A percentile compares a stretch with the other conserved stretches of the same genome.
These are phyloP conservation scores for Eurois occulta DNA, from an alignment of 2,888 invertebrate species.

Conservation along the genomic window DNA sequence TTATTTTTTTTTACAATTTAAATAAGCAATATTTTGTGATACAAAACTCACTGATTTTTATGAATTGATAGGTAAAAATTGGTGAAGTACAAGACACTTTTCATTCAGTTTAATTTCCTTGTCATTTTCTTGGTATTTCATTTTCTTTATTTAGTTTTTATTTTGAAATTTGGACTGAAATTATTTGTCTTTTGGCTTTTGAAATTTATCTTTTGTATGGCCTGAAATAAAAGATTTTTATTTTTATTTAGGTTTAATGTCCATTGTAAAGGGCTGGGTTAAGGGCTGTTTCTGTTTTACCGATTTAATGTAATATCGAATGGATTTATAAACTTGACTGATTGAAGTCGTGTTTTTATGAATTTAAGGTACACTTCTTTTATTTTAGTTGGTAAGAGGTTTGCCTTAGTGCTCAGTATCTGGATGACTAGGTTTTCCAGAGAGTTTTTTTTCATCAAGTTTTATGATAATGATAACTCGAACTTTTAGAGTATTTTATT, in stretches of 20 bases:
- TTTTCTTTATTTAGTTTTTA: no score
- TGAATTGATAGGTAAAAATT: neutral
- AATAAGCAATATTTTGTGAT: neutral
- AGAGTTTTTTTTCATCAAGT: neutral
- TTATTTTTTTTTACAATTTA: neutral
- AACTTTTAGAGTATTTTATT: conserved; percentile 1
- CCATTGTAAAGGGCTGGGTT: neutral
- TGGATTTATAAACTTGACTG: neutral
- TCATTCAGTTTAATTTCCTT: neutral
- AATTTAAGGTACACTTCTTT: neutral
- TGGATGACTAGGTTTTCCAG: neutral
- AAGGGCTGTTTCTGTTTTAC: neutral
- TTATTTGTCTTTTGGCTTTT: no score
- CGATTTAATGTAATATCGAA: neutral
- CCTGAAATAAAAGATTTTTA: no score
- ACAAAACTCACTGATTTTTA: neutral
- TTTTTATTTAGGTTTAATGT: conserved; percentile 13
- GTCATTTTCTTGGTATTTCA: no score
- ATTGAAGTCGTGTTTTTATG: neutral
- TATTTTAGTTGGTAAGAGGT: neutral
- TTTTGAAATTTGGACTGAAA: no score
- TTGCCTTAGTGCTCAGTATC: neutral
- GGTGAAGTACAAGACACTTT: neutral
- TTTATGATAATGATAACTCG: neutral
- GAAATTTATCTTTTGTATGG: no score